A percentile compares a stretch with the other conserved stretches of the same genome.
Evolutionary conservation across 1,140 invertebrate species (phyloP).

Genomic region (Hyposmocoma kahamanoa): DNA sequence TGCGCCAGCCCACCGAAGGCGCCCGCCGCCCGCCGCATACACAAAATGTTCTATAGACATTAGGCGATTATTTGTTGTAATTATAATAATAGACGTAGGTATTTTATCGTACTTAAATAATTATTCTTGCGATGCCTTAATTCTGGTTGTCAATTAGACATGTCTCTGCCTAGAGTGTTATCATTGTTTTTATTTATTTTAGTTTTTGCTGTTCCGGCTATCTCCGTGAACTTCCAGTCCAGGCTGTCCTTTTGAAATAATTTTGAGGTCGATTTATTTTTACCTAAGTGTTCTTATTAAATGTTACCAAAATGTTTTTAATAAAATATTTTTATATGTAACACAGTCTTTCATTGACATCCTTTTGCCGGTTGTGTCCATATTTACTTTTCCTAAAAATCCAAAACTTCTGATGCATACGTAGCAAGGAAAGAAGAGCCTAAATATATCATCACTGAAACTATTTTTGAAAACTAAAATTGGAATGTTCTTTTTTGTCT

Average conservation of each 20-base stretch:
- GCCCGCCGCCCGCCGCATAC: conserved; percentile 21
- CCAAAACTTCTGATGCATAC: no score
- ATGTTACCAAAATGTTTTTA: conserved; percentile 77
- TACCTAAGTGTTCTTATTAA: conserved; percentile 76
- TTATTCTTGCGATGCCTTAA: conserved; percentile 76
- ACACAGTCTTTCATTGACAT: conserved; percentile 41
- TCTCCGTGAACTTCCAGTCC: conserved; percentile 73
- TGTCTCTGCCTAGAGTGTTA: conserved; percentile 73
- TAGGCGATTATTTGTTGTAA: conserved; percentile 73
- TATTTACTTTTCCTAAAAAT: no score
- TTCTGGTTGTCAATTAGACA: conserved; percentile 76
- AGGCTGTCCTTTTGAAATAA: conserved; percentile 75
- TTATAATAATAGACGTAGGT: conserved; percentile 74
- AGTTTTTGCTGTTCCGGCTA: conserved; percentile 73
- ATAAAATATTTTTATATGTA: conserved; percentile 77
- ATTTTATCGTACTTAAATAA: conserved; percentile 75
- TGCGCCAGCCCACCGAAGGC: conserved; percentile 8
- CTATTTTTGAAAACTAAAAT: no score
- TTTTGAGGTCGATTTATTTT: conserved; percentile 76
- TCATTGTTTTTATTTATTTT: conserved; percentile 72
- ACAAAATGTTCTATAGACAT: conserved; percentile 60
- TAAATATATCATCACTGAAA: no score
- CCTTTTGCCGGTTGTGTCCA: no score
- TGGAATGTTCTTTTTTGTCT: no score
- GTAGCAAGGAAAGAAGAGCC: no score